Conservation (phyloP, 2,113 vertebrate species). For the Notechis scutatus region DNA sequence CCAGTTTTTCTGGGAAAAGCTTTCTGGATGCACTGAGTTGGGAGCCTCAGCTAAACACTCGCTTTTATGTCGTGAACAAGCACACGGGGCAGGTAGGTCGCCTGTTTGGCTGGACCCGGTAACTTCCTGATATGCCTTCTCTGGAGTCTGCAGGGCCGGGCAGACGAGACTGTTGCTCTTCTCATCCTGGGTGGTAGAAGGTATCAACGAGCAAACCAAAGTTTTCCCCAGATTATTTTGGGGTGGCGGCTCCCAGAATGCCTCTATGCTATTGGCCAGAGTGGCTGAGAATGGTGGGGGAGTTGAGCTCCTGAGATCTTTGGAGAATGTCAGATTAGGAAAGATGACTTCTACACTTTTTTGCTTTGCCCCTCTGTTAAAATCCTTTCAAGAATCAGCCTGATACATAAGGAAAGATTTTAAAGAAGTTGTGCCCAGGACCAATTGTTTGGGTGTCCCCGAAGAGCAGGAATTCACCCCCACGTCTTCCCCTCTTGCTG, state of each 20-base stretch:
- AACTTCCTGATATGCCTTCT: not conserved
- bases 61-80: constrained; percentile 87
- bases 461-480: not conserved
- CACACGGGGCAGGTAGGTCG: constrained; percentile 78
- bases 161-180: not conserved
- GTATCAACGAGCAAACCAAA: not conserved
- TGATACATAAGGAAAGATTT: not conserved
- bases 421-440: not conserved
- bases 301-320: not conserved
- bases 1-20: constrained; percentile 73
- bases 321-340: not conserved
- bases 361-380: not conserved
- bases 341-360: not conserved
- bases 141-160: not conserved
- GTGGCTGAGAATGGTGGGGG: not conserved
- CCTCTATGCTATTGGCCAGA: not conserved
- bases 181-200: not conserved
- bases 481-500: not conserved
- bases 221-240: not conserved
- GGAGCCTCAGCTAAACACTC: constrained; percentile 84
- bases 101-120: not conserved
- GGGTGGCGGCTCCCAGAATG: not conserved
- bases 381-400: not conserved
- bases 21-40: constrained; percentile 80
- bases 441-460: not conserved